phyloP scores from a whole-genome alignment of 2,797 vertebrate genomes.

The Hemibagrus guttatus region DNA sequence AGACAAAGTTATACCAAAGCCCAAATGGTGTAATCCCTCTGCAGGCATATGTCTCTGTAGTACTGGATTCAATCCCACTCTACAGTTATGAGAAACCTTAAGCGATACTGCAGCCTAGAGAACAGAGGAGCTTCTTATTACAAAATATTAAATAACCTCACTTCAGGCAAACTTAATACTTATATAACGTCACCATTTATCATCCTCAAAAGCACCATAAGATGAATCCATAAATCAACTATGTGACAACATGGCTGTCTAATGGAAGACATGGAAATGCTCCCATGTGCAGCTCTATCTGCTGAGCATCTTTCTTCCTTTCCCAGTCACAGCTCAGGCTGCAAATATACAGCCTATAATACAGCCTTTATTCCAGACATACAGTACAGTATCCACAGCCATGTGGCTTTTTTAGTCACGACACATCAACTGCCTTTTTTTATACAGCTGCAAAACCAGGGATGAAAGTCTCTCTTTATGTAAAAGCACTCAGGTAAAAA shows the following conservation, averaged over 20 bases:
- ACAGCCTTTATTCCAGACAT: neutral
- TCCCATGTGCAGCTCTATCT: slow-evolving; percentile 27
- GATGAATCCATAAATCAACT: slow-evolving; percentile 34
- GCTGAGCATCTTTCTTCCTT: neutral
- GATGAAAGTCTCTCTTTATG: neutral
- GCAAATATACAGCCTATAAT: neutral
- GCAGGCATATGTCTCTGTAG: neutral
- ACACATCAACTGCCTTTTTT: neutral
- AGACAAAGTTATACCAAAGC: neutral
- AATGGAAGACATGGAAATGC: slow-evolving; percentile 24
- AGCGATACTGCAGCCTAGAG: neutral
- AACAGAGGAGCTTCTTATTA: slow-evolving; percentile 25
- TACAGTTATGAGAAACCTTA: slow-evolving; percentile 18
- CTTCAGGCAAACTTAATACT: slow-evolving; percentile 24
- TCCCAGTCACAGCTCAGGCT: neutral
- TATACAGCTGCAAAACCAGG: neutral
- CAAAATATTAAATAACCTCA: slow-evolving; percentile 19
- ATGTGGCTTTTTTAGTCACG: slow-evolving; percentile 3
- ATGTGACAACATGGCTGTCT: slow-evolving; percentile 15
- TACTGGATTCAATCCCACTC: slow-evolving; percentile 16
- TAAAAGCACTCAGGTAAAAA: neutral
- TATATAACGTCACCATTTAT: slow-evolving; percentile 22
- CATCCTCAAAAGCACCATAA: slow-evolving; percentile 18
- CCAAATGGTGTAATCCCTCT: slow-evolving; percentile 17
- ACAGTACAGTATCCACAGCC: neutral